Evolutionary conservation across 2,888 invertebrate genomes (phyloP).

Genomic region (Stratiomys singularior): DNA sequence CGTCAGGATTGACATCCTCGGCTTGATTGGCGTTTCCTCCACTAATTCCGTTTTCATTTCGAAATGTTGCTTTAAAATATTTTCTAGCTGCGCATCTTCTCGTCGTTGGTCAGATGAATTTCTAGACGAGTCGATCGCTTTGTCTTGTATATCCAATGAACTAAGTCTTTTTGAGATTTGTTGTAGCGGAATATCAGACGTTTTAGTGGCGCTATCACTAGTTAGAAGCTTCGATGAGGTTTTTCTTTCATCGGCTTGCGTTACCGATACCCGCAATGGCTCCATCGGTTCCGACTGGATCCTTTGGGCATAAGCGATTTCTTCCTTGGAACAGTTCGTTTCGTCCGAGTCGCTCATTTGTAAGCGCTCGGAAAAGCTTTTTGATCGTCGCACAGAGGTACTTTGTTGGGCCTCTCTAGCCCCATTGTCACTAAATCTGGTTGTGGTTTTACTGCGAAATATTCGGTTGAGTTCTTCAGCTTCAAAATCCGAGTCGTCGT

Average conservation of each 20-base stretch:
- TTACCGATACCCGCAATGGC: neutral
- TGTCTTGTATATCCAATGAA: slow-evolving; percentile 1
- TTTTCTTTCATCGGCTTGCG: neutral
- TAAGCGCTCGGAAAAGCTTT: slow-evolving; percentile 26
- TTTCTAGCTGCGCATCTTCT: slow-evolving; percentile 9
- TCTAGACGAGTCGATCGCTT: neutral
- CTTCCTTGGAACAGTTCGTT: slow-evolving; percentile 49
- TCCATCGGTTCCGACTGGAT: neutral
- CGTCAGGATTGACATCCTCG: neutral
- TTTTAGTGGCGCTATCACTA: neutral
- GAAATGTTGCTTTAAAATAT: slow-evolving; percentile 15
- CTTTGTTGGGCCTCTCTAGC: neutral
- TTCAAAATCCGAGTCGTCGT: slow-evolving; percentile 41
- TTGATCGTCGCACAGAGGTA: slow-evolving; percentile 6
- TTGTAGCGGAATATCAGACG: neutral
- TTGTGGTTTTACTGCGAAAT: slow-evolving; percentile 51
- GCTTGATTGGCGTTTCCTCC: neutral
- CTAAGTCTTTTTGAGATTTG: slow-evolving; percentile 28
- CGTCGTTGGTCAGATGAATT: neutral
- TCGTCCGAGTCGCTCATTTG: slow-evolving; percentile 51
- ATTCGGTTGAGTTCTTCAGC: slow-evolving; percentile 60
- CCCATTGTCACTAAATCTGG: slow-evolving; percentile 27
- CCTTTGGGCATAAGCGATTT: neutral
- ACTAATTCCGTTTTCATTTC: neutral
- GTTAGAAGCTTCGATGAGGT: neutral